These are phyloP conservation scores for Penaeus indicus DNA, from an alignment of 1,140 invertebrate species.

Conservation along the genomic window DNA sequence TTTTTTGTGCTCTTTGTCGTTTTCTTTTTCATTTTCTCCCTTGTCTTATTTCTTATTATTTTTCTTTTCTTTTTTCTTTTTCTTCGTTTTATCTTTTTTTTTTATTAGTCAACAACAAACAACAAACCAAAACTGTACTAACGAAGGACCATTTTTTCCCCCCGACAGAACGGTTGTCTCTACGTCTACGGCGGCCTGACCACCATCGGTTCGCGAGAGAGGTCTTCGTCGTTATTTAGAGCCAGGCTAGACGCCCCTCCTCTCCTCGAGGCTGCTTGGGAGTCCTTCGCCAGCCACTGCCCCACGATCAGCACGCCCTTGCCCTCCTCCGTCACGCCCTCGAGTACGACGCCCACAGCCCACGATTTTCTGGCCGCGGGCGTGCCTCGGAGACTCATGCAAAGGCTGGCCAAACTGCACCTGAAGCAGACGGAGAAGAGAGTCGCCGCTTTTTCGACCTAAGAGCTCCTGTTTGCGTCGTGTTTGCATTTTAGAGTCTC, in stretches of 20 bases:
- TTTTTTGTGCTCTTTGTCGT: too few species aligned
- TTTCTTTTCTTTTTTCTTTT: too few species aligned
- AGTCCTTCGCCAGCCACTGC: conserved; percentile 40
- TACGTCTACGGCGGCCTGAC: conserved; percentile 44
- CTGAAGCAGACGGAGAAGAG: background rate
- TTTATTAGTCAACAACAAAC: too few species aligned
- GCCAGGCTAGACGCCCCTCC: conserved; percentile 37
- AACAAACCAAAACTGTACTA: too few species aligned
- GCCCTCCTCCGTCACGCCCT: background rate
- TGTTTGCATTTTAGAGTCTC: too few species aligned
- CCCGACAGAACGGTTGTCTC: conserved; percentile 31
- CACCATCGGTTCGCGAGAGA: conserved; percentile 22
- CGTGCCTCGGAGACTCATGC: conserved; percentile 24
- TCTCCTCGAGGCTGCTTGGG: conserved; percentile 50
- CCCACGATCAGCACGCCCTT: background rate
- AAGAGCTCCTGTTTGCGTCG: too few species aligned
- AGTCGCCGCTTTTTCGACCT: too few species aligned
- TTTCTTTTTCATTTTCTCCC: too few species aligned
- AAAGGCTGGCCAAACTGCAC: background rate
- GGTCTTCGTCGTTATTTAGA: conserved; percentile 21
- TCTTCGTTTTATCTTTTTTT: too few species aligned
- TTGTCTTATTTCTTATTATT: too few species aligned
- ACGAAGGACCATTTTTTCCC: too few species aligned
- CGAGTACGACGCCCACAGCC: background rate
- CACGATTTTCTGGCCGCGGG: conserved; percentile 22